Percentiles rank a stretch among this genome's conserved stretches.
Evolutionary conservation across 35 echinoderm and acorn worm genomes (phyloP).

Genomic region (Chiridota heheva): DNA sequence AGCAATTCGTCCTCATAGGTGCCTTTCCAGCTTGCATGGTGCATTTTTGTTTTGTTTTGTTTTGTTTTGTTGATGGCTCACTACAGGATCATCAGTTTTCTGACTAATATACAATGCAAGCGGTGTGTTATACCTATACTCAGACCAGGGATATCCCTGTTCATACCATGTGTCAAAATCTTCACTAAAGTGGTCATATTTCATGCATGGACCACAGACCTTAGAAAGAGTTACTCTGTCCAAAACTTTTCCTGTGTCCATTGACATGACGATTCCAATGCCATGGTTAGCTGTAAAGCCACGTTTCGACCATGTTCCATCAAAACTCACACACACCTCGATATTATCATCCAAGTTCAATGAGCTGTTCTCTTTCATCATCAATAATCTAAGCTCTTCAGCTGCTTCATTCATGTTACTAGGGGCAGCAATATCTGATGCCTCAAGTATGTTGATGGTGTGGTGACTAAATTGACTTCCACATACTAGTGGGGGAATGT

Average conservation of each 20-base stretch:
- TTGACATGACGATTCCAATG: conserved; percentile 43
- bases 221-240: conserved; percentile 18
- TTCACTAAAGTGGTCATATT: neutral
- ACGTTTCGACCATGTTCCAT: conserved; percentile 46
- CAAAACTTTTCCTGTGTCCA: conserved; percentile 37
- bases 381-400: neutral
- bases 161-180: too few relatives aligned
- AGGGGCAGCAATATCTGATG: neutral
- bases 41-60: too few relatives aligned
- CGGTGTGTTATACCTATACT: too few relatives aligned
- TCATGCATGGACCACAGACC: conserved; percentile 13
- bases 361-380: neutral
- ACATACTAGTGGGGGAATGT: neutral
- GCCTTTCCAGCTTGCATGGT: too few relatives aligned
- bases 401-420: neutral
- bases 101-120: too few relatives aligned
- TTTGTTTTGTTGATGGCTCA: too few relatives aligned
- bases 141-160: too few relatives aligned
- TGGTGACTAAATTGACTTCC: neutral
- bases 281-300: conserved; percentile 56
- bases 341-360: neutral
- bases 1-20: too few relatives aligned
- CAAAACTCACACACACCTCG: conserved; percentile 39
- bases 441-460: neutral
- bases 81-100: too few relatives aligned